Conservation (phyloP, 2,797 vertebrate genomes). For the Melanotaenia parkinsoni region DNA sequence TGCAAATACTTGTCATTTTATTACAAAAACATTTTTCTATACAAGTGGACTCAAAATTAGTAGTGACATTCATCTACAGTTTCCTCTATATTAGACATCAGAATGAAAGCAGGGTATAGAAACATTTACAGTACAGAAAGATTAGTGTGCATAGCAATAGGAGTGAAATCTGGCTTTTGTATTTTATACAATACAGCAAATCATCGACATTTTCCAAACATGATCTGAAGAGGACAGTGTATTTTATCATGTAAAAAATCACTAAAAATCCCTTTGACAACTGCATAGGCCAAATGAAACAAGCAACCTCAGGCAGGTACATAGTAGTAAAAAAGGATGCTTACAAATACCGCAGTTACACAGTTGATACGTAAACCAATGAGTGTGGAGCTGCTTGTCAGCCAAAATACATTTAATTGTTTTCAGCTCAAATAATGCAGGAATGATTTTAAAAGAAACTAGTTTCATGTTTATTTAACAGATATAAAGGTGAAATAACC, state of each 20-base stretch:
- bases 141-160: slow-evolving; percentile 78
- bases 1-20: slow-evolving; percentile 50
- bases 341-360: slow-evolving; percentile 52
- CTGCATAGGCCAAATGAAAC: slow-evolving; percentile 71
- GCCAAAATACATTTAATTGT: slow-evolving; percentile 13
- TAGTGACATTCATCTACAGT: slow-evolving; percentile 77
- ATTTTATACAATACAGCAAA: slow-evolving; percentile 64
- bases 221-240: slow-evolving; percentile 44
- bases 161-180: slow-evolving; percentile 56
- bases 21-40: slow-evolving; percentile 75
- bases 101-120: slow-evolving; percentile 70
- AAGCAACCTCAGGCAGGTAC: slow-evolving; percentile 28
- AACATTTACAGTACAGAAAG: slow-evolving; percentile 78
- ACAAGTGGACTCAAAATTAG: slow-evolving; percentile 73
- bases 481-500: neutral
- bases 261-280: slow-evolving; percentile 47
- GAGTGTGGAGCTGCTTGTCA: slow-evolving; percentile 11
- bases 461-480: slow-evolving; percentile 6
- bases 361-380: slow-evolving; percentile 4
- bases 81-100: slow-evolving; percentile 70
- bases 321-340: slow-evolving; percentile 53
- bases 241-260: slow-evolving; percentile 57
- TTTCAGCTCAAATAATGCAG: slow-evolving; percentile 32
- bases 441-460: slow-evolving; percentile 8
- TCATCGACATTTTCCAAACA: slow-evolving; percentile 43